Evolutionary conservation across 2,113 vertebrate species (phyloP).

Genomic region (Otocyon megalotis): DNA sequence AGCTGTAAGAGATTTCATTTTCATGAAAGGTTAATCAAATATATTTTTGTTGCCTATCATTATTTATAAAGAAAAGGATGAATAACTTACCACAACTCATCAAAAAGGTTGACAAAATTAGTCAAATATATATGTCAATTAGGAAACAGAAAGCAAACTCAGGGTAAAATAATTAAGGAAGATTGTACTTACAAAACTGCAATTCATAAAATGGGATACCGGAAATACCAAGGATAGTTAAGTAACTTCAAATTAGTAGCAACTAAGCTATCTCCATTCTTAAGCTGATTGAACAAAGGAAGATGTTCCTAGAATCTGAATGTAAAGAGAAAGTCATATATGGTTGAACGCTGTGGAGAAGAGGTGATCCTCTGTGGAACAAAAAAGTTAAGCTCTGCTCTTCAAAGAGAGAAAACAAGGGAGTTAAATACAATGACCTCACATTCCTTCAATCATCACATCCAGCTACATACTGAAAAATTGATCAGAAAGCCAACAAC

Average conservation of each 20-base stretch:
- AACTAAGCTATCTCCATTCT: neutral
- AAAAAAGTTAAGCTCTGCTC: neutral
- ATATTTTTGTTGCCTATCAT: neutral
- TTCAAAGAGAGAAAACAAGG: neutral
- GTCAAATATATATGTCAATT: neutral
- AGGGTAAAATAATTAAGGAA: neutral
- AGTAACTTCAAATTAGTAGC: neutral
- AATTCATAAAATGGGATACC: neutral
- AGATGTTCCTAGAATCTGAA: neutral
- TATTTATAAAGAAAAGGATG: neutral
- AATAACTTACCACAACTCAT: neutral
- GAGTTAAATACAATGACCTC: neutral
- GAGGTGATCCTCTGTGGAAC: neutral
- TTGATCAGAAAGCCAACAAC: fast-evolving
- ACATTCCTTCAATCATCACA: neutral
- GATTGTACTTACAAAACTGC: neutral
- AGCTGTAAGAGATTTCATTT: neutral
- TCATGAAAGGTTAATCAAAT: neutral
- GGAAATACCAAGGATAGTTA: neutral
- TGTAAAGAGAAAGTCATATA: neutral
- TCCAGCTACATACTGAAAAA: neutral
- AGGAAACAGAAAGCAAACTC: neutral
- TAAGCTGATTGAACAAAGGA: neutral
- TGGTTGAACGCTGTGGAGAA: fast-evolving
- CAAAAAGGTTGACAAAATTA: neutral